phyloP scores from a whole-genome alignment of 2,113 vertebrate genomes.

The Solea solea region DNA sequence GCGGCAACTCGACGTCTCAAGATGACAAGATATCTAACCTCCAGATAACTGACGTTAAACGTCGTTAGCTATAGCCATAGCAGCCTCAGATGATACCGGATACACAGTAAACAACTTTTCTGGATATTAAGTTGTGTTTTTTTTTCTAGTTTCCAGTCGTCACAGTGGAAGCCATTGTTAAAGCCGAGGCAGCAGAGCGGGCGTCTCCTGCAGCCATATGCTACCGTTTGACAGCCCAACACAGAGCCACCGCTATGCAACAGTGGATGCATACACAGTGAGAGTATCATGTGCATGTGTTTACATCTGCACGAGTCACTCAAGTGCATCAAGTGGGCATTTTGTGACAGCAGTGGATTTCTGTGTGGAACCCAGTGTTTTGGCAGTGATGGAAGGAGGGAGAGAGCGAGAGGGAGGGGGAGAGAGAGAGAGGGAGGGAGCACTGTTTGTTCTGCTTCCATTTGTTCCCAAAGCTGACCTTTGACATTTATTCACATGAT shows the following conservation, averaged over 20 bases:
- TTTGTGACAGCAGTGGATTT: conserved; percentile 19
- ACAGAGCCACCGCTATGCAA: conserved; percentile 20
- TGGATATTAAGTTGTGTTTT: not conserved
- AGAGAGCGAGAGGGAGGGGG: not conserved
- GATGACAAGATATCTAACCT: conserved; percentile 17
- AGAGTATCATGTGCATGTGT: conserved; percentile 5
- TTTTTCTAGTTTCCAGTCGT: not conserved
- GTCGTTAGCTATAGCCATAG: not conserved
- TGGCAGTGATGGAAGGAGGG: conserved; percentile 16
- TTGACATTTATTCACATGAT: conserved; percentile 47
- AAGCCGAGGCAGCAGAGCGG: conserved; percentile 28
- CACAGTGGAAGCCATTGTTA: not conserved
- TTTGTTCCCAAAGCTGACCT: conserved; percentile 49
- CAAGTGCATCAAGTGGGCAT: conserved; percentile 21
- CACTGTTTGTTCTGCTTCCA: conserved; percentile 21
- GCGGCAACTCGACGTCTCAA: conserved; percentile 19
- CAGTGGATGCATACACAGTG: conserved; percentile 1
- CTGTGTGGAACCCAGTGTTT: not conserved
- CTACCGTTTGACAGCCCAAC: conserved; percentile 37
- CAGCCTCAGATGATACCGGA: not conserved
- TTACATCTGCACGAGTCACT: conserved; percentile 12
- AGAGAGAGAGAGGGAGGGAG: conserved; percentile 1
- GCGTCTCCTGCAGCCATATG: conserved; percentile 28
- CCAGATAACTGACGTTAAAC: conserved; percentile 9
- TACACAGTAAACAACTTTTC: not conserved